Base-by-base conservation (phyloP, 2,797 vertebrate species). In the Gephyroberyx darwinii region DNA sequence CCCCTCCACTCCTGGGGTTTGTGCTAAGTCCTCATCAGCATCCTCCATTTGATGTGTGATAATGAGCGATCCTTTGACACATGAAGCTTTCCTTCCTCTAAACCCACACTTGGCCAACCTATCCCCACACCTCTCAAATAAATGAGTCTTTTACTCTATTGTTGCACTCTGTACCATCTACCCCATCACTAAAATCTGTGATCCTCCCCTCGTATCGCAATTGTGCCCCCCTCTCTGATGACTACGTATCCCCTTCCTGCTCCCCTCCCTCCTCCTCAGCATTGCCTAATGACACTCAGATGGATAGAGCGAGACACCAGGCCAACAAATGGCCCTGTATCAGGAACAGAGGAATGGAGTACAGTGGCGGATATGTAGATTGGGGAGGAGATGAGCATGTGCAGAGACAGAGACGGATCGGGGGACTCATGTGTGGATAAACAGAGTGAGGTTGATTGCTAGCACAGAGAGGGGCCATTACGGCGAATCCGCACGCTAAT, bases 391-490 rank as follows among this genome's bases (percentile, higher is more conserved):
- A 80, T 75, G 81, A 80, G 83, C 58, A 39, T 51, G 59, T 54
- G 41, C 35, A 3, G 57, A 88, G 93, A 94, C 94, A 93, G 84
- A 94, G 94, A 94, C 92, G 83, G 88, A 94, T 94, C 85, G 71
- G 87, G 83, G 71, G 83, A 45, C 66, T 81, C 81, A 69, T 77
- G 83, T 90, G 88, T 82, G 87, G 91, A 92, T 94, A 93, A 94
- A 93, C 93, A 92, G 89, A 84, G 77, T 79, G 85, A 90, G 91
- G 80, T 88, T 94, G 93, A 93, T 94, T 93, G 93, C 91, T 92
- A 93, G 86, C 89, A 85, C 88, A 92, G 89, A 87, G 90, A 93
- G 91, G 89, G 90, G 91, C 92, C 92, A 94, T 94, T 94, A 93
- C 88, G 39, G 90, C 80, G 65, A 92, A 93, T 94, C 91, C 90